Percentiles rank a stretch among this genome's conserved stretches.
phyloP scores from a whole-genome alignment of 2,888 invertebrate genomes.

The Drosophila cognata region DNA sequence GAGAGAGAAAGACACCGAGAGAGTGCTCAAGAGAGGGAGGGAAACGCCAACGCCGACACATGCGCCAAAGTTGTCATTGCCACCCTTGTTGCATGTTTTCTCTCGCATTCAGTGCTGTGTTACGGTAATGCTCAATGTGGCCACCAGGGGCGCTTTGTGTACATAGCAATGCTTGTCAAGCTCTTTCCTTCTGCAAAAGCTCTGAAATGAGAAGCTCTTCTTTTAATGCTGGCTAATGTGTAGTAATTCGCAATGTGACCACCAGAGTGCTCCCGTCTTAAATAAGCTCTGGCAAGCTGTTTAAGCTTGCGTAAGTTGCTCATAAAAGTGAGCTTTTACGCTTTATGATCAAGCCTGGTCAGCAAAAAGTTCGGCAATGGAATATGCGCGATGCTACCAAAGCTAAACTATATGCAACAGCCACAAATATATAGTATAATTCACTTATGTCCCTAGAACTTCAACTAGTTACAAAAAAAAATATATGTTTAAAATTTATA shows the following conservation, averaged over 20 bases:
- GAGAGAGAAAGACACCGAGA: conserved; percentile 6
- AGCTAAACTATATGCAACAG: not conserved
- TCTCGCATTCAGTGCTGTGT: not conserved
- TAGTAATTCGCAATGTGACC: not conserved
- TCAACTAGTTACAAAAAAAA: not conserved
- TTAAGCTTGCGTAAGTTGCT: not conserved
- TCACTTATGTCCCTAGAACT: not conserved
- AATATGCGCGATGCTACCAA: not conserved
- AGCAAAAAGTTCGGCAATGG: not conserved
- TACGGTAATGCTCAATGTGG: not conserved
- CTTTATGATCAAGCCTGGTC: not conserved
- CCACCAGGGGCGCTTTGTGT: conserved; percentile 26
- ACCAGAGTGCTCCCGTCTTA: not conserved
- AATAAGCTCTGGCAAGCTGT: not conserved
- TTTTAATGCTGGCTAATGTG: not conserved
- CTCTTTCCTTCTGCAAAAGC: not conserved
- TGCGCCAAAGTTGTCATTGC: conserved; percentile 33
- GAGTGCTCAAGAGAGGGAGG: conserved; percentile 2
- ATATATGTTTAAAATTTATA: not conserved
- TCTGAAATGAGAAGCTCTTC: not conserved
- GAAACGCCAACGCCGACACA: conserved; percentile 1
- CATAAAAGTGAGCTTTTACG: not conserved
- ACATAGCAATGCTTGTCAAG: not conserved
- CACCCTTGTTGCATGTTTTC: conserved; percentile 28
- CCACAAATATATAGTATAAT: not conserved